Evolutionary conservation across 2,888 invertebrate genomes (phyloP).

Genomic region (Syrista parreyssii): DNA sequence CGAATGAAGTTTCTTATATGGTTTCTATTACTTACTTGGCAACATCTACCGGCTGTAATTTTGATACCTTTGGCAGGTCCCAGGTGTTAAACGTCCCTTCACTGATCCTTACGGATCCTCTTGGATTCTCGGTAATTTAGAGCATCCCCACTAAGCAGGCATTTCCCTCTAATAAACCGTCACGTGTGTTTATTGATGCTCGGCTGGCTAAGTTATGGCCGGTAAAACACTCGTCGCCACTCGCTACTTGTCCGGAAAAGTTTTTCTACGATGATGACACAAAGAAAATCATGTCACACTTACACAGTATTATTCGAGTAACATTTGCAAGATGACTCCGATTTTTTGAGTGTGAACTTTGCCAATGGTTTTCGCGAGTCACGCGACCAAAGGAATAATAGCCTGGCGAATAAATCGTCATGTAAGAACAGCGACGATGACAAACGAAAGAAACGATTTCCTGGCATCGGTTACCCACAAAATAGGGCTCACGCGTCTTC

Average conservation of each 20-base stretch:
- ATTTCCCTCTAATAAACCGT: conserved; percentile 10
- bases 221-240: conserved; percentile 49
- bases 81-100: not conserved
- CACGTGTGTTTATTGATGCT: conserved; percentile 49
- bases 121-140: not conserved
- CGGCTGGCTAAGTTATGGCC: conserved; percentile 41
- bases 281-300: not conserved
- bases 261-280: not conserved
- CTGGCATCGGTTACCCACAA: conserved; percentile 31
- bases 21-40: not conserved
- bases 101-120: not conserved
- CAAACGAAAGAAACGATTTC: conserved; percentile 39
- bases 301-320: not conserved
- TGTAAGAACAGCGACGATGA: conserved; percentile 23
- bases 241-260: conserved; percentile 32
- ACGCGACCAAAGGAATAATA: conserved; percentile 33
- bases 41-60: not conserved
- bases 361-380: conserved; percentile 42
- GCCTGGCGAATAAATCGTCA: conserved; percentile 38
- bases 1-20: not conserved
- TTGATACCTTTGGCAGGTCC: not conserved
- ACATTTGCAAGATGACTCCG: not conserved
- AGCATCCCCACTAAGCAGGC: not conserved
- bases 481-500: conserved; percentile 2
- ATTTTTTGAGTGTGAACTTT: not conserved